These are phyloP conservation scores for Cacoxenus indagator DNA, from an alignment of 2,888 invertebrate genomes.

Conservation along the genomic window DNA sequence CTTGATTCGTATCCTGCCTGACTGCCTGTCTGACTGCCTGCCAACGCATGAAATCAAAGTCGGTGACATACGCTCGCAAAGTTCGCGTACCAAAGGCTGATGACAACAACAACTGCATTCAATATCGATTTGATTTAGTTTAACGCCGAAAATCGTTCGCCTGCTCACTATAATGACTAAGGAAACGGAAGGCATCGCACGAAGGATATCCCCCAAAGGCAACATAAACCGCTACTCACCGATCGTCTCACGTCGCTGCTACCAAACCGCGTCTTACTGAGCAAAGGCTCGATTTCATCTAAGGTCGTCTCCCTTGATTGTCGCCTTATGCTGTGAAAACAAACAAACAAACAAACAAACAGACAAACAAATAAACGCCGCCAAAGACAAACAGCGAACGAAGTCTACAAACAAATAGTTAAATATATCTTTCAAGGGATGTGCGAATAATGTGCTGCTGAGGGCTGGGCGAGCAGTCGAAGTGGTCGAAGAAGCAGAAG, in stretches of 20 bases:
- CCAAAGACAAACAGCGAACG: slow-evolving; percentile 16
- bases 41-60: slow-evolving; percentile 14
- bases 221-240: slow-evolving; percentile 1
- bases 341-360: slow-evolving; percentile 45
- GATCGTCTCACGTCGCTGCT: not conserved
- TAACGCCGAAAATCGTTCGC: slow-evolving; percentile 45
- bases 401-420: slow-evolving; percentile 15
- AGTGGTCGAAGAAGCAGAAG: not conserved
- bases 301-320: slow-evolving; percentile 42
- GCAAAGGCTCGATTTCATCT: not conserved
- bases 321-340: slow-evolving; percentile 56
- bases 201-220: slow-evolving; percentile 4
- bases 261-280: not conserved
- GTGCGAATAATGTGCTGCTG: not conserved
- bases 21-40: not conserved
- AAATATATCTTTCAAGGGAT: not conserved
- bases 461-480: not conserved
- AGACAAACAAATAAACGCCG: slow-evolving; percentile 6
- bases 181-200: not conserved
- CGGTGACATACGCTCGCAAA: slow-evolving; percentile 19
- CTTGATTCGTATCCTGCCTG: not conserved
- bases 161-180: slow-evolving; percentile 25
- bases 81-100: slow-evolving; percentile 26
- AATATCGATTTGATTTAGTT: slow-evolving; percentile 64
- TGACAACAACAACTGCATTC: slow-evolving; percentile 63